These are phyloP conservation scores for Hetaerina americana DNA, from an alignment of 1,140 invertebrate species.

Conservation along the genomic window DNA sequence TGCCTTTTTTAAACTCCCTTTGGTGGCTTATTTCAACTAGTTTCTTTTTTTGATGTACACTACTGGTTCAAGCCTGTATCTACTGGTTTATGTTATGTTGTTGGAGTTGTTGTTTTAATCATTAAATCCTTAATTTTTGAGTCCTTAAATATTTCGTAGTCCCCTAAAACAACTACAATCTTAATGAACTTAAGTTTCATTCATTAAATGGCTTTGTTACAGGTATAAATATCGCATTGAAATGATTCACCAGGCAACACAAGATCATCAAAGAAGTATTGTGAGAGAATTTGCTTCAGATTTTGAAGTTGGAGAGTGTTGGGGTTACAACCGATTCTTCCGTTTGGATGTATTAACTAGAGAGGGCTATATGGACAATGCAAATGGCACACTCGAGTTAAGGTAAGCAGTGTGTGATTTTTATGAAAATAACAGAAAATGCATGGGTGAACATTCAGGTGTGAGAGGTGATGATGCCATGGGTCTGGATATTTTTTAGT, in stretches of 20 bases:
- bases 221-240: constrained; percentile 90
- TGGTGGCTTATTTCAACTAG: too few relatives aligned
- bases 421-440: constrained; percentile 6
- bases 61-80: too few relatives aligned
- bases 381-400: constrained; percentile 58
- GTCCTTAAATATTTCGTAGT: too few relatives aligned
- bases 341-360: constrained; percentile 75
- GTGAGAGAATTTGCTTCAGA: constrained; percentile 85
- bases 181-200: neutral
- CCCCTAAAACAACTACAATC: neutral
- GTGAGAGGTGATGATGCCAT: too few relatives aligned
- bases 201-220: constrained; percentile 13
- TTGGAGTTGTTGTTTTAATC: neutral
- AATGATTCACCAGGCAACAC: constrained; percentile 82
- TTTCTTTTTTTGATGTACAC: too few relatives aligned
- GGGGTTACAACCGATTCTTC: constrained; percentile 93
- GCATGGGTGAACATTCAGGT: too few relatives aligned
- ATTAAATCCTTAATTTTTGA: too few relatives aligned
- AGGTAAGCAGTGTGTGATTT: constrained; percentile 31
- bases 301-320: constrained; percentile 95
- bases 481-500: constrained; percentile 1
- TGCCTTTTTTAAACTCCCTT: too few relatives aligned
- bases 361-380: constrained; percentile 73
- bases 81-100: neutral
- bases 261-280: constrained; percentile 80